Base-by-base conservation (phyloP, 35 echinoderm and acorn worm genomes). In the Nesometra sesokonis region DNA sequence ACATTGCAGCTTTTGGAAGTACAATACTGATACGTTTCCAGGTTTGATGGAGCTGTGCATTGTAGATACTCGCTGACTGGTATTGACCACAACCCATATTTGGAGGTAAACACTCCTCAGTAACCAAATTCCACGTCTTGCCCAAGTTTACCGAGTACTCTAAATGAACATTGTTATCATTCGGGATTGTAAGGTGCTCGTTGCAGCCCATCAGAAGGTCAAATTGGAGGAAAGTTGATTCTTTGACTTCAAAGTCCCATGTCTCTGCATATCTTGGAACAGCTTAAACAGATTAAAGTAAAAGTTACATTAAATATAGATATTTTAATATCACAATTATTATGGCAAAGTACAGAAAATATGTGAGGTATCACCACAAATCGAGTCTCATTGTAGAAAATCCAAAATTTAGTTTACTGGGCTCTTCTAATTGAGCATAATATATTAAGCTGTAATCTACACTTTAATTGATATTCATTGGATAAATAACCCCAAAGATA, bases 61-160 rank as follows among this genome's bases (percentile, higher is more conserved):
- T 57, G 38, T 97, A 97, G 37, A 87, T 52, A 76, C 57, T 97
- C 17, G 89, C 86, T 52, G 89, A 32, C 23, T 85, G 35, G 35
- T 93, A 97, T 0, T 78, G 81, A 13, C 91, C 95, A 80, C 95
- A 97, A 23, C 89, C 92, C 91, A 97, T 93, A 76, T 97, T 85
- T 23, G 95, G 95, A 0, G 95, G 95, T 8, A 89, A 32, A 39
- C 95, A 97, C 31, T 93, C 89, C 67, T 91, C 86, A 0, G 80
- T 32, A n/a, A 97, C 89, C 11, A 35, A 77, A 5, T 89, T 47
- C 95, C 95, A 97, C 0, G 86, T 93, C 34, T 82, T 82, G 0
- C 95, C 95, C 92, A 97, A 91, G 78, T 97, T 92, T 23, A 86
- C 43, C 31, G 95, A 97, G 83, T 89, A 97, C 36, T 97, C 89